phyloP scores from a whole-genome alignment of 2,888 invertebrate genomes.

The Macrophya alboannulata region DNA sequence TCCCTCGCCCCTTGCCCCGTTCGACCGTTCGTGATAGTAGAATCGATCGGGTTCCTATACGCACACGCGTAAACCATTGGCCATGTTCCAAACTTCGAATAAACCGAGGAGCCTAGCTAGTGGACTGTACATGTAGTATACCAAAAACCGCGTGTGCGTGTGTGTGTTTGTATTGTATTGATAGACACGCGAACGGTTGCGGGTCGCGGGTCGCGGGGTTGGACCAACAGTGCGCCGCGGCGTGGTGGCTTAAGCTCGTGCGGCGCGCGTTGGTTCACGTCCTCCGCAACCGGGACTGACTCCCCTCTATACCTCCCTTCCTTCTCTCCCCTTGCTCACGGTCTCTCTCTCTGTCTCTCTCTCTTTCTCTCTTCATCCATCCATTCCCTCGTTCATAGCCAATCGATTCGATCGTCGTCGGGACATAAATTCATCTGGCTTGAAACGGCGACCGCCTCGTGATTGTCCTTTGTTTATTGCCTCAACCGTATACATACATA shows the following conservation, averaged over 20 bases:
- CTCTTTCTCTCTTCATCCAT: not conserved
- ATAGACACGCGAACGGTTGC: not conserved
- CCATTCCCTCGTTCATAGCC: conserved; percentile 34
- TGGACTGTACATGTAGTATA: too few relatives aligned
- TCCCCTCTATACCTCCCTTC: not conserved
- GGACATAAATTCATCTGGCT: conserved; percentile 44
- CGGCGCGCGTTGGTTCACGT: not conserved
- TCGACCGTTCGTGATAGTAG: conserved; percentile 13
- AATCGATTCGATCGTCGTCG: conserved; percentile 42
- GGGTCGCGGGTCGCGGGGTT: not conserved
- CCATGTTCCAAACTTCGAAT: conserved; percentile 14
- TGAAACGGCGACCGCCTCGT: not conserved
- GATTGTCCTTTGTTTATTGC: conserved; percentile 6
- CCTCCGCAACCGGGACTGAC: conserved; percentile 9
- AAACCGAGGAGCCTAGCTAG: too few relatives aligned
- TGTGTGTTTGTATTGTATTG: conserved; percentile 17
- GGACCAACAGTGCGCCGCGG: conserved; percentile 13
- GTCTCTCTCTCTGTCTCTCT: not conserved
- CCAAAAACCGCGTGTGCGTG: too few relatives aligned
- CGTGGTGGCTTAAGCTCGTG: not conserved
- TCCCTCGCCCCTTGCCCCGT: not conserved
- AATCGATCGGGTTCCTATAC: conserved; percentile 38
- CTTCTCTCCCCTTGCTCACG: not conserved
- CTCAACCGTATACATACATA: not conserved
- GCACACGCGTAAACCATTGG: conserved; percentile 47